Base-by-base conservation (phyloP, 2,113 vertebrate species). In the Turdus rufiventris region DNA sequence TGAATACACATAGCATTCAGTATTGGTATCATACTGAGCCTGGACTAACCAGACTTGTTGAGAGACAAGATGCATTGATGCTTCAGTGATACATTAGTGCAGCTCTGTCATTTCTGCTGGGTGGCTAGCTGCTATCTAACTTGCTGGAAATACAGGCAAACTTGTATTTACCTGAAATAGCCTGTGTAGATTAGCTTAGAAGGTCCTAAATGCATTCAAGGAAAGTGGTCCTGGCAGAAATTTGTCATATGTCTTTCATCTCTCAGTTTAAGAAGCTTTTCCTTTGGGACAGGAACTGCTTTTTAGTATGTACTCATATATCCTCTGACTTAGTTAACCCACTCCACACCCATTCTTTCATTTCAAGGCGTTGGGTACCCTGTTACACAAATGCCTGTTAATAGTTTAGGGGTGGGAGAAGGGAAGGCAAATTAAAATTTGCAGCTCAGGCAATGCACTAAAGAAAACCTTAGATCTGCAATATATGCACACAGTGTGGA, bases 271-370 rank as follows among this genome's bases (percentile, higher is more conserved):
- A 75, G 62, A 67, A 72, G 25, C 7, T 8, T 72, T 88, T 85
- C 28, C 34, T 80, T 42, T 73, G 38, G 24, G 60, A 40, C 19
- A 54, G 29, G 29, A 76, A 10, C 60, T 74, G 23, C 16, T 66
- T 86, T 88, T 73, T 50, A 16, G 7, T n/a, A 33, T 34, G 33
- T 61, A 14, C 24, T 77, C 5, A 0, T 54, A 50, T 25, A 20
- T 68, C 3, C 21, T 53, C 51, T 29, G 36, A 23, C 7, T 16
- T 6, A 34, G 36, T 31, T 78, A 45, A 34, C 8, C 11, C 2
- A 12, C 5, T 26, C 5, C n/a, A 16, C 7, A 7, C 5, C 8
- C 31, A 1, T 0, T 8, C 51, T 40, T 23, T n/a, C 26, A 78
- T 70, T 81, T 71, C 9, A 47, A 9, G 48, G 3, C 25, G 15